Evolutionary conservation across 2,113 vertebrate species (phyloP).

Genomic region (Dissostichus mawsoni): DNA sequence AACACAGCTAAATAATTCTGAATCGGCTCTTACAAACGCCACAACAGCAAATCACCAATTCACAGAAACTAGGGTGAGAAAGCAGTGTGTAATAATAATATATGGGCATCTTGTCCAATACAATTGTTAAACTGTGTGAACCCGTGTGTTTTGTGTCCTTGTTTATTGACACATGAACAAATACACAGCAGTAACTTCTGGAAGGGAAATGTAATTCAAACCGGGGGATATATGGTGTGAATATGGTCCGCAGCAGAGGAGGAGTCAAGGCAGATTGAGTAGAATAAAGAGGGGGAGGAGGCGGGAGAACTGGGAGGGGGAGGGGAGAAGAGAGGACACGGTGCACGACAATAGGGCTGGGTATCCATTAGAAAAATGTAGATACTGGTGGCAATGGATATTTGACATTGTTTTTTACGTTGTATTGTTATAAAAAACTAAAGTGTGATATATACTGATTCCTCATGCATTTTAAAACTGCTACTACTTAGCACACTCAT

Average conservation of each 20-base stretch:
- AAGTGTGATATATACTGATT: neutral
- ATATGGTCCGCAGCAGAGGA: slow-evolving; percentile 34
- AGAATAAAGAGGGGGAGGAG: slow-evolving; percentile 45
- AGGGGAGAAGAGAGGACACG: slow-evolving; percentile 16
- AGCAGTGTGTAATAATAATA: neutral
- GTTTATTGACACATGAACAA: slow-evolving; percentile 4
- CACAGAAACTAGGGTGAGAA: neutral
- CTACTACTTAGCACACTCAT: too few species aligned
- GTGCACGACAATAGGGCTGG: neutral
- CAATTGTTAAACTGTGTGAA: neutral
- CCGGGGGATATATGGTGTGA: slow-evolving; percentile 22
- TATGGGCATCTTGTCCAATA: neutral
- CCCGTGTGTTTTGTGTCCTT: neutral
- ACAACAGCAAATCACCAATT: neutral
- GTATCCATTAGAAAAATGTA: neutral
- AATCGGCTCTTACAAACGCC: neutral
- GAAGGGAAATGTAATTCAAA: slow-evolving; percentile 26
- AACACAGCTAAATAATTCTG: slow-evolving; percentile 29
- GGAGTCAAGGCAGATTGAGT: slow-evolving; percentile 44
- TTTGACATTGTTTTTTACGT: neutral
- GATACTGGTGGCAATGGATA: neutral
- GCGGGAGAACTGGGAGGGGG: slow-evolving; percentile 23
- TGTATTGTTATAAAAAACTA: neutral
- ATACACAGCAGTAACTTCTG: neutral
- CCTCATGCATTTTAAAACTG: too few species aligned